Base-by-base conservation (phyloP, 2,888 invertebrate genomes). In the Plemyria rubiginata region DNA sequence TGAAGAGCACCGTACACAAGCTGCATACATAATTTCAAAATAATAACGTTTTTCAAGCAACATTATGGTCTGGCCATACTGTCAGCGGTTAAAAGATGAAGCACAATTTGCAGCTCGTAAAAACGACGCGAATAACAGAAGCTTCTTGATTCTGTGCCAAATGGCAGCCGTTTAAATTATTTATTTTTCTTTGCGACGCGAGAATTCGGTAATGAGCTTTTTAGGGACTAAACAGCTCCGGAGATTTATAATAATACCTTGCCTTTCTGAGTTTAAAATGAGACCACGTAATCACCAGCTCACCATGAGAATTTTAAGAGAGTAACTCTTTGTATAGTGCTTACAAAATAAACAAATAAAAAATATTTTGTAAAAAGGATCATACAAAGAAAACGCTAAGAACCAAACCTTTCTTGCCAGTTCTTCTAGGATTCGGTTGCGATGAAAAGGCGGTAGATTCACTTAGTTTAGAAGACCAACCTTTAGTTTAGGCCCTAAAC, bases 121-220 rank as follows among this genome's bases (percentile, higher is more conserved):
- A 68, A 68, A 70, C 56, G 54, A 56, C 22, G 53, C 56, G 52
- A 53, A 62, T 64, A 54, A 65, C 66, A 55, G 58, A 16, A 50
- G 46, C 58, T 57, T 51, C 48, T 48, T 59, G 63, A 63, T 55
- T 52, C 59, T 40, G 62, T 66, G 69, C 68, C 68, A 68, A 67
- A 69, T 71, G 68, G 57, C 11, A 49, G 63, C 62, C 50, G 55
- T 67, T 69, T 66, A 65, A 67, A 70, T 67, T 70, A 67, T 69
- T 68, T 71, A 66, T 66, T 64, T 66, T 66, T 57, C 60, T 52
- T 58, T 64, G 32, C 65, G 53, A 58, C 54, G 54, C 36, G 53
- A 50, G 61, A 62, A 64, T 64, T 64, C 29, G 53, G 53, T 67
- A 66, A 69, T 63, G 68, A 65, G 60, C 56, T 43, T 55, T 63